Conservation (phyloP, 1,140 invertebrate species). For the Ericerus pela region DNA sequence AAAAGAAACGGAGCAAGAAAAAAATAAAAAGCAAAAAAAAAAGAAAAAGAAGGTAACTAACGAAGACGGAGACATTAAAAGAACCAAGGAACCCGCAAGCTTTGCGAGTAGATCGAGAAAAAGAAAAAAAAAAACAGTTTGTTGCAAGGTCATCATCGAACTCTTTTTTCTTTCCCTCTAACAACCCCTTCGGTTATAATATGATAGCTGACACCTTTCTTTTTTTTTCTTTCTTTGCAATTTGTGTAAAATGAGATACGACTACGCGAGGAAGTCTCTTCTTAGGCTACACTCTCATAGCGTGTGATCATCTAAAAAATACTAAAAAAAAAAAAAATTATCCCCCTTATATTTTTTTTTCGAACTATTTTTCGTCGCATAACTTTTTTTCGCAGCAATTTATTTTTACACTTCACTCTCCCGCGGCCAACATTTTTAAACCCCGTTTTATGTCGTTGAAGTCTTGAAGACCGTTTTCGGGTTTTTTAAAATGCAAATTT, state of each 20-base stretch:
- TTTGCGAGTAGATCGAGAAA: background rate
- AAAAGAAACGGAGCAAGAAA: background rate
- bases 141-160: conserved; percentile 9
- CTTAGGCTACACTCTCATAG: no score
- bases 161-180: background rate
- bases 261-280: no score
- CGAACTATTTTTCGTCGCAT: no score
- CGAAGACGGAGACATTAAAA: conserved; percentile 6
- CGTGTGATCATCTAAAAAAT: no score
- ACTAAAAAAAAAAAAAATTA: no score
- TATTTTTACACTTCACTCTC: no score
- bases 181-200: conserved; percentile 3
- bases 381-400: no score
- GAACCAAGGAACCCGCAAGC: background rate
- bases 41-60: background rate
- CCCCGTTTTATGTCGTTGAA: no score
- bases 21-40: background rate
- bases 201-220: conserved; percentile 7
- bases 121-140: background rate
- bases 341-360: no score
- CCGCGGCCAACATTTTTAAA: no score
- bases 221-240: background rate
- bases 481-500: no score
- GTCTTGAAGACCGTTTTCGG: no score
- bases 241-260: conserved; percentile 12